Evolutionary conservation across 2,113 vertebrate species (phyloP).

Genomic region (Etia nguti): DNA sequence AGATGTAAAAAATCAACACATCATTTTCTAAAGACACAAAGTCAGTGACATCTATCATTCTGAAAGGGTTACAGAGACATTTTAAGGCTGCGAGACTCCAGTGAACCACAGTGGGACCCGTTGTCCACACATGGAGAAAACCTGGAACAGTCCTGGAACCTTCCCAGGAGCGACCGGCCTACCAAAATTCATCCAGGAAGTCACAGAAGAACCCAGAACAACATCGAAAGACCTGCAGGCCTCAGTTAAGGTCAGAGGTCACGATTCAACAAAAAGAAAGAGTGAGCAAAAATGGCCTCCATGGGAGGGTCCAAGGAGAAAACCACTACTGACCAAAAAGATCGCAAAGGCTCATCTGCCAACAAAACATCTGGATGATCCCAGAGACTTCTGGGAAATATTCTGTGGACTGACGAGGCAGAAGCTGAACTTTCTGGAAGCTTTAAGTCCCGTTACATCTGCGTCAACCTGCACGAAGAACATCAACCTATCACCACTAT

Average conservation of each 20-base stretch:
- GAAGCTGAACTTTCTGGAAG: neutral
- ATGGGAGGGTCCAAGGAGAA: neutral
- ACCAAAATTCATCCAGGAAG: neutral
- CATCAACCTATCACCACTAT: neutral
- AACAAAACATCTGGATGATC: neutral
- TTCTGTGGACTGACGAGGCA: neutral
- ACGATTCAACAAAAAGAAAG: neutral
- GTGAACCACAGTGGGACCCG: rapidly evolving
- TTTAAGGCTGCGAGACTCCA: neutral
- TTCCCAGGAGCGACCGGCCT: neutral
- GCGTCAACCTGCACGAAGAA: neutral
- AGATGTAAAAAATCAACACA: too few relatives aligned
- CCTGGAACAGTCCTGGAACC: neutral
- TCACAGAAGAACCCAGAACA: too few relatives aligned
- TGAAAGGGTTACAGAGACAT: too few relatives aligned
- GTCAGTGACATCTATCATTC: neutral
- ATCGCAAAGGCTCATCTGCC: neutral
- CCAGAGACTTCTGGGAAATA: neutral
- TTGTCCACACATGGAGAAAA: neutral
- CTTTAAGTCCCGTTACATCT: neutral
- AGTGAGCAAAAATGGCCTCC: rapidly evolving
- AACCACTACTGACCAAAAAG: neutral
- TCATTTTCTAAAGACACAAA: neutral
- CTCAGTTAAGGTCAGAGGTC: neutral
- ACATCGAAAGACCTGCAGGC: neutral